phyloP scores from a whole-genome alignment of 2,888 invertebrate genomes.

The Idaea aversata region DNA sequence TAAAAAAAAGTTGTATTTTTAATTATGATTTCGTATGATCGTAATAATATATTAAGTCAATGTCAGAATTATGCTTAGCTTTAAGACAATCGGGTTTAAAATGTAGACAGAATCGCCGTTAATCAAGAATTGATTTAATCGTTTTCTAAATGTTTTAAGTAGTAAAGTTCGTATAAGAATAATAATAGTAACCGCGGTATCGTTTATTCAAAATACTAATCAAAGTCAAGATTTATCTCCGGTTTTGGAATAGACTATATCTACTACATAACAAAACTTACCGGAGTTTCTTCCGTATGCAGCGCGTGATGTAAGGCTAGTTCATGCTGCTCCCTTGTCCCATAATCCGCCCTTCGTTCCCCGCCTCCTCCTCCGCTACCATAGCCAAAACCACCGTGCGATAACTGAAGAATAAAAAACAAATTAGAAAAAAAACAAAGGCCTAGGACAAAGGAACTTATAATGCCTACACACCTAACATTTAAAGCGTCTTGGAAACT shows the following conservation, averaged over 20 bases:
- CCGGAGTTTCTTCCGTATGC: conserved; percentile 83
- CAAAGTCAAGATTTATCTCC: neutral
- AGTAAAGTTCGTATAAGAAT: too few relatives aligned
- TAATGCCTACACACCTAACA: too few relatives aligned
- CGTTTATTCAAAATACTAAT: neutral
- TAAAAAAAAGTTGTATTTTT: conserved; percentile 28
- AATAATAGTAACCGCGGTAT: conserved; percentile 6
- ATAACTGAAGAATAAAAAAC: conserved; percentile 60
- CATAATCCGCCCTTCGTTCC: conserved; percentile 81
- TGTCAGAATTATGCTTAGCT: neutral
- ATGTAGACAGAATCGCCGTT: too few relatives aligned
- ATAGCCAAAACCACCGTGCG: conserved; percentile 82
- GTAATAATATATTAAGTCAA: neutral
- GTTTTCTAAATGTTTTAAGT: too few relatives aligned
- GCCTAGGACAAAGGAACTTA: too few relatives aligned
- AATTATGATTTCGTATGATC: conserved; percentile 25
- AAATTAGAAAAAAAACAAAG: neutral
- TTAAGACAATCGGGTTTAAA: too few relatives aligned
- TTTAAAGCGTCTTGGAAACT: too few relatives aligned
- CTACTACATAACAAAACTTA: conserved; percentile 44
- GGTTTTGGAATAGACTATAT: conserved; percentile 53
- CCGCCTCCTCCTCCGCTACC: conserved; percentile 82
- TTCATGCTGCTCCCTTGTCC: conserved; percentile 84
- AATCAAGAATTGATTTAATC: too few relatives aligned
- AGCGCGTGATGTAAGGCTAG: conserved; percentile 91